A percentile compares a stretch with the other conserved stretches of the same genome.
Evolutionary conservation across 2,113 vertebrate species (phyloP).

Genomic region (Leiothrix lutea): DNA sequence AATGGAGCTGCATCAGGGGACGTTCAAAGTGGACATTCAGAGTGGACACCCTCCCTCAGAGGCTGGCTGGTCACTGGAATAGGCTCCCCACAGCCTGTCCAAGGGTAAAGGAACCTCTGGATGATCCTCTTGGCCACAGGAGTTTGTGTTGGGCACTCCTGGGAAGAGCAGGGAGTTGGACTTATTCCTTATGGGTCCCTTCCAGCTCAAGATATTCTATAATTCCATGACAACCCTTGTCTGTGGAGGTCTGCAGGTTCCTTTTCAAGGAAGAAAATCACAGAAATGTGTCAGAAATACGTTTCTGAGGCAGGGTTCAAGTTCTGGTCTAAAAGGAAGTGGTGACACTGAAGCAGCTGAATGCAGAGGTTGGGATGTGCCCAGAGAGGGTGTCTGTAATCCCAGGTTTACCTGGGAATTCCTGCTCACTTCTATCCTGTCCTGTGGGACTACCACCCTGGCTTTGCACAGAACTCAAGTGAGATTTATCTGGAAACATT

Average conservation of each 20-base stretch:
- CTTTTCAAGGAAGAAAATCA: neutral
- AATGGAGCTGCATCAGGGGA: neutral
- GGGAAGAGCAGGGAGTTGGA: neutral
- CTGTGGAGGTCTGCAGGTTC: neutral
- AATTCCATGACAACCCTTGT: neutral
- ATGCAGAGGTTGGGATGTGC: neutral
- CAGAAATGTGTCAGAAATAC: neutral
- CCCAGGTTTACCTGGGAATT: neutral
- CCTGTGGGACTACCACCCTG: neutral
- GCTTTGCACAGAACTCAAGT: neutral
- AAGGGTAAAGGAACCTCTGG: neutral
- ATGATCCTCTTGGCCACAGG: too few species aligned
- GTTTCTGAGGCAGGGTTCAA: too few species aligned
- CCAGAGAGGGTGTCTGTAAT: neutral
- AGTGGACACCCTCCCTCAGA: too few species aligned
- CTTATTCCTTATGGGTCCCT: neutral
- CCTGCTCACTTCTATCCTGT: neutral
- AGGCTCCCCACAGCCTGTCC: neutral
- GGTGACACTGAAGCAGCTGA: fast-evolving
- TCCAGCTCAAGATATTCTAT: neutral
- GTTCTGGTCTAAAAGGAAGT: neutral
- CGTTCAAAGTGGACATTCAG: too few species aligned
- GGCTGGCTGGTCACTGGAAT: neutral
- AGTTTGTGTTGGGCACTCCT: neutral
- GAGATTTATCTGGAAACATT: neutral